These are phyloP conservation scores for Mamestra configurata DNA, from an alignment of 1,140 invertebrate species.

Conservation along the genomic window DNA sequence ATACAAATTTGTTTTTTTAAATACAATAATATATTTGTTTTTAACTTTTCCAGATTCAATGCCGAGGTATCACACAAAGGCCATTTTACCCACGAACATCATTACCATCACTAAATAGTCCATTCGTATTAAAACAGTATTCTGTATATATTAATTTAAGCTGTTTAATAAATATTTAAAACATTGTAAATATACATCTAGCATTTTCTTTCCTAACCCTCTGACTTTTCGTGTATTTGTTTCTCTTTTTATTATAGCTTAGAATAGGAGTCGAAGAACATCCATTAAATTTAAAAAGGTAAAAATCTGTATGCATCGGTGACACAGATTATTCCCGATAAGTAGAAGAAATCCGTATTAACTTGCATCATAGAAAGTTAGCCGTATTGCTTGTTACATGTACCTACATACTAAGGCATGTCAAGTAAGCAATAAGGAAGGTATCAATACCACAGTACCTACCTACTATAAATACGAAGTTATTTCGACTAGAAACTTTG, in stretches of 20 bases:
- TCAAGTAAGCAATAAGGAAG: conserved; percentile 45
- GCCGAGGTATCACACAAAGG: conserved; percentile 81
- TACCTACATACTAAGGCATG: conserved; percentile 14
- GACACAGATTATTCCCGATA: conserved; percentile 53
- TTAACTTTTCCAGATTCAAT: conserved; percentile 75
- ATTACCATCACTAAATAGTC: conserved; percentile 54
- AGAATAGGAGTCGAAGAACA: neutral
- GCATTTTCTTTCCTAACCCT: no score
- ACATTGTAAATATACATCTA: no score
- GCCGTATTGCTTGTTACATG: conserved; percentile 39
- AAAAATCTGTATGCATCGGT: conserved; percentile 27
- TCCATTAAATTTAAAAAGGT: neutral
- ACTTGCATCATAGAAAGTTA: conserved; percentile 41
- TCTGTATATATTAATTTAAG: neutral
- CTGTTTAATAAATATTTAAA: conserved; percentile 16
- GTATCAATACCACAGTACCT: conserved; percentile 4
- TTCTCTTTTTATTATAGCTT: no score
- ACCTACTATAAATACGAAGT: conserved; percentile 1
- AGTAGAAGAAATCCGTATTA: conserved; percentile 59
- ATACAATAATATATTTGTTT: neutral
- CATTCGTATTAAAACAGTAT: neutral
- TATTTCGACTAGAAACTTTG: neutral
- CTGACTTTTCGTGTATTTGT: no score
- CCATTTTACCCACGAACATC: conserved; percentile 54
- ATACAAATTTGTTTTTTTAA: neutral